These are phyloP conservation scores for Gymnopithys bicolor DNA, from an alignment of 2,797 vertebrate genomes.

Conservation along the genomic window DNA sequence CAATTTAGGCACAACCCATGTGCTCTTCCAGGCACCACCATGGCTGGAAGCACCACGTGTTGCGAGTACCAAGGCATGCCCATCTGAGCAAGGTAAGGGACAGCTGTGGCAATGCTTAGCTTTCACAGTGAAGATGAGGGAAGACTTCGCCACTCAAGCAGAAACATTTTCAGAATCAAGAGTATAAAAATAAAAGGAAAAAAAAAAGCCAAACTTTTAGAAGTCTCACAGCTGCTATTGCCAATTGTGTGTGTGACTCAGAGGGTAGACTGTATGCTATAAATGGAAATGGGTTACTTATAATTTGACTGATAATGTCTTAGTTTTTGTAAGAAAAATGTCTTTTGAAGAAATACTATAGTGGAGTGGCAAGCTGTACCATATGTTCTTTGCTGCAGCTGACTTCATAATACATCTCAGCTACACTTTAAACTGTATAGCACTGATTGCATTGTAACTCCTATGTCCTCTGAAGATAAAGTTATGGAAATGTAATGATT, in stretches of 20 bases:
- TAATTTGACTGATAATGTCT: constrained; percentile 72
- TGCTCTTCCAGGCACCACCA: not conserved
- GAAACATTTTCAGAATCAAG: constrained; percentile 19
- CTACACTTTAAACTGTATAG: constrained; percentile 52
- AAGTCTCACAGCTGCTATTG: constrained; percentile 66
- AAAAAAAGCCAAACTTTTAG: not conserved
- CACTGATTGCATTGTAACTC: constrained; percentile 66
- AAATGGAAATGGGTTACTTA: constrained; percentile 74
- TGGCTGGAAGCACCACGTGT: not conserved
- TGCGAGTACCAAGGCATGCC: rapidly evolving
- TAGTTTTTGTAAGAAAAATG: constrained; percentile 65
- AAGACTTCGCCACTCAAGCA: not conserved
- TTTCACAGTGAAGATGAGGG: not conserved
- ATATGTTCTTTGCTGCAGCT: constrained; percentile 69
- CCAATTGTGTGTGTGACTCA: constrained; percentile 46
- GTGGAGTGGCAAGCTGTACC: constrained; percentile 46
- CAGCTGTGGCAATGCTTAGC: rapidly evolving
- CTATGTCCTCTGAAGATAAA: constrained; percentile 47
- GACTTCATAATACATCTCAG: constrained; percentile 60
- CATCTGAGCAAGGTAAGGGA: not conserved
- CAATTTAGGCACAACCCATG: not conserved
- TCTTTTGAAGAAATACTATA: constrained; percentile 68
- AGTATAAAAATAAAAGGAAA: constrained; percentile 33
- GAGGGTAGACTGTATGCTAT: constrained; percentile 63
- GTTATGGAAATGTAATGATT: constrained; percentile 59